These are phyloP conservation scores for Aphyosemion australe DNA, from an alignment of 2,113 vertebrate genomes.

Conservation along the genomic window DNA sequence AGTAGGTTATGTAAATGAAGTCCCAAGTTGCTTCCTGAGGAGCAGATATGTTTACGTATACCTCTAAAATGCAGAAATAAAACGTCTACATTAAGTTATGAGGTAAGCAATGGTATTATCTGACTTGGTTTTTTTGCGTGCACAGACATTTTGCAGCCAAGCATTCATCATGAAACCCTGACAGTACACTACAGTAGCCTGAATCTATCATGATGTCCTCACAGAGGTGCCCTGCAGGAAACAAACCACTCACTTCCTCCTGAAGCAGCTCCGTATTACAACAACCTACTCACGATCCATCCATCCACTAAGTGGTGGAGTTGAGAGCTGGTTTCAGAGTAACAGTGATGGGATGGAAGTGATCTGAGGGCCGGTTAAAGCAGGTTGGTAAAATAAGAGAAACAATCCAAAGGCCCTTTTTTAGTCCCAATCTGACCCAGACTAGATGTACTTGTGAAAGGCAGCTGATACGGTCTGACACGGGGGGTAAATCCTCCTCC, in stretches of 20 bases:
- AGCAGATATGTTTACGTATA: too few species aligned
- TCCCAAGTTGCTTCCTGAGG: too few species aligned
- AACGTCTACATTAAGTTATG: too few species aligned
- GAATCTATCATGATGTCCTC: background rate
- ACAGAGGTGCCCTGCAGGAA: background rate
- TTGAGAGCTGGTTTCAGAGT: background rate
- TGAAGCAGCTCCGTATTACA: background rate
- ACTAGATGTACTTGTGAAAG: constrained; percentile 24
- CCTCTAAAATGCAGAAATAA: too few species aligned
- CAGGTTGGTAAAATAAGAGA: background rate
- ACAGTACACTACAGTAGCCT: background rate
- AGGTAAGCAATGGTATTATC: too few species aligned
- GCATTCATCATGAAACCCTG: background rate
- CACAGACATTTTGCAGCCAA: background rate
- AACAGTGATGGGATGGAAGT: background rate
- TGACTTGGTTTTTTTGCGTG: background rate
- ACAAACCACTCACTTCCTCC: background rate
- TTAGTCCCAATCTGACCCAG: constrained; percentile 4
- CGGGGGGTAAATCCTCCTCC: background rate
- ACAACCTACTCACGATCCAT: background rate
- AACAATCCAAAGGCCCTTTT: background rate
- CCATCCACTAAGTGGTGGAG: constrained; percentile 1
- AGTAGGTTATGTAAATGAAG: too few species aligned
- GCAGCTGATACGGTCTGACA: constrained; percentile 20
- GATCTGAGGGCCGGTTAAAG: background rate